Evolutionary conservation across 2,113 vertebrate genomes (phyloP), one percentile per base, ranked within the genome.

Genomic region (Protobothrops flavoviridis): DNA sequence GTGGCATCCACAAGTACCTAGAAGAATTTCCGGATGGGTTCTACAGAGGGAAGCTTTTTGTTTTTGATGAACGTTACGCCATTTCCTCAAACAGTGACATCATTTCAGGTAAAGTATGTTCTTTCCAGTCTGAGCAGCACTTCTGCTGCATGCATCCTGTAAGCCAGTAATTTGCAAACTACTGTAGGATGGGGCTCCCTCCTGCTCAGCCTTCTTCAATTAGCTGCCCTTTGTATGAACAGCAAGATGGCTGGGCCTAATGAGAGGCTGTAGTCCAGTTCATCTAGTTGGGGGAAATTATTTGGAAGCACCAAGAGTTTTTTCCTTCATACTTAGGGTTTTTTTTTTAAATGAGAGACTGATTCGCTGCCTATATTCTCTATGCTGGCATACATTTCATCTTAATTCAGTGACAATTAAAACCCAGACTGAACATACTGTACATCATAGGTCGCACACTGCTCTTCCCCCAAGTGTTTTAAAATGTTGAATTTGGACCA

Each of bases 1-100:
- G 99, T 45, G 99, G 99, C 95, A 99, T 99, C 96, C 99, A 99
- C 96, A 99, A 98, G 92, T 99, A 99, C 95, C 97, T 99, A 95
- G 99, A 99, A 96, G 97, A 97, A 92, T 99, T 98, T 97, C 99
- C 99, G 1, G 97, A 99, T 29, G 99, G 99, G 20, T 99, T 99
- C 97, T 99, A 99, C 96, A 98, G 98, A 33, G 99, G 99, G 64
- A 99, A 99, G 96, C 98, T 99, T 85, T 99, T 99, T 95, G 99
- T 99, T 64, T 99, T 99, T 95, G 99, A 99, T 94, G 98, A 99
- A 61, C 99, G 99, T 91, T 99, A 98, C n/a, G 94, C 99, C 95
- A 98, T 99, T 94, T 97, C 98, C 94, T 99, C 98, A 95, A 99
- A 99, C 94, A 89, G 93, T 48, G 98, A 99, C 39, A 48, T 99